A percentile compares a stretch with the other conserved stretches of the same genome.
These are phyloP conservation scores for Trinectes maculatus DNA, from an alignment of 2,113 vertebrate species.

Conservation along the genomic window DNA sequence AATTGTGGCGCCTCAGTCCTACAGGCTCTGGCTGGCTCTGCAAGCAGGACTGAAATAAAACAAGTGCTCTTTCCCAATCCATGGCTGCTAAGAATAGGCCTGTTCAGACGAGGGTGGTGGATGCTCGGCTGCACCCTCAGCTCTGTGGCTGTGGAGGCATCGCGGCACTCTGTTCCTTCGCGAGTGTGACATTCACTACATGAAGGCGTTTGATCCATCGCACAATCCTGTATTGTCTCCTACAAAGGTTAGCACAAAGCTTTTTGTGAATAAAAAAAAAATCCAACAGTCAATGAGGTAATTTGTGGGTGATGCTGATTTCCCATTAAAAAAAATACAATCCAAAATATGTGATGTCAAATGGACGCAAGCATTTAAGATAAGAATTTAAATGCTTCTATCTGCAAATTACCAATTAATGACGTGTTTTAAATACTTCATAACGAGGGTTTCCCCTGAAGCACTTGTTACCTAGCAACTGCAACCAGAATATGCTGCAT, in stretches of 20 bases:
- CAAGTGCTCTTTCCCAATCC: conserved; percentile 76
- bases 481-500: conserved; percentile 69
- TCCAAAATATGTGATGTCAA: neutral
- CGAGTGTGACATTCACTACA: conserved; percentile 15
- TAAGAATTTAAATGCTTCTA: conserved; percentile 39
- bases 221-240: conserved; percentile 1
- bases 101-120: conserved; percentile 73
- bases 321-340: conserved; percentile 4
- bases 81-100: conserved; percentile 78
- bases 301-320: neutral
- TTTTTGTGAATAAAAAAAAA: neutral
- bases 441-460: conserved; percentile 79
- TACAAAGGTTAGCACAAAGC: neutral
- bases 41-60: conserved; percentile 77
- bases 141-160: conserved; percentile 62
- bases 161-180: conserved; percentile 38
- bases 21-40: too few species aligned
- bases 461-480: conserved; percentile 85
- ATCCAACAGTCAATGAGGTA: neutral
- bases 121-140: conserved; percentile 69
- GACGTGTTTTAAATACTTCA: conserved; percentile 79
- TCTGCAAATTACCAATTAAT: conserved; percentile 77
- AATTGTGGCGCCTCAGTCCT: conserved; percentile 76
- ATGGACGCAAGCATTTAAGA: conserved; percentile 26
- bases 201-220: conserved; percentile 26